Conservation (phyloP, 2,888 invertebrate genomes). For the Mesoligia furuncula region DNA sequence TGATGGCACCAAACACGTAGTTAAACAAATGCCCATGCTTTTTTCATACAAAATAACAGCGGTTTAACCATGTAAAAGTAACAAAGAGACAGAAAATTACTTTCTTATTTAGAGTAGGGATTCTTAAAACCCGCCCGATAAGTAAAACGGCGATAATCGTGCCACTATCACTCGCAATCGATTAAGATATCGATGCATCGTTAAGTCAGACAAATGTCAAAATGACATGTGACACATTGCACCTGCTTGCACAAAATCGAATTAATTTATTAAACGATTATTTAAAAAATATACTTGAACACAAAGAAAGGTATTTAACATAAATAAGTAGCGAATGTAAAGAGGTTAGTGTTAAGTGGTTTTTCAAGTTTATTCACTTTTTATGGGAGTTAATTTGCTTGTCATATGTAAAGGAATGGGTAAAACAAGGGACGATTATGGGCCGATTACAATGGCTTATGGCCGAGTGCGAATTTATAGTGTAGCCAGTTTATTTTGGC, state of each 20-base stretch:
- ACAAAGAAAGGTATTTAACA: conserved; percentile 53
- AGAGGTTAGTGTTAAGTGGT: conserved; percentile 42
- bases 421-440: conserved; percentile 20
- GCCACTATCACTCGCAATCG: conserved; percentile 30
- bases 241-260: conserved; percentile 51
- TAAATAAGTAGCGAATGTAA: conserved; percentile 41
- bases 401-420: conserved; percentile 27
- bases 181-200: conserved; percentile 49
- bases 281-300: conserved; percentile 12
- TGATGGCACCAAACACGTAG: not conserved
- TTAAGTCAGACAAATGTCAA: conserved; percentile 50
- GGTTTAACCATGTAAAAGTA: too few species aligned
- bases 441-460: conserved; percentile 14
- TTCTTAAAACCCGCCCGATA: conserved; percentile 1
- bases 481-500: conserved; percentile 15
- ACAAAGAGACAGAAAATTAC: not conserved
- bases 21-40: not conserved
- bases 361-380: conserved; percentile 37
- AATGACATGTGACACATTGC: conserved; percentile 40
- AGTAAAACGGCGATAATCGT: conserved; percentile 9
- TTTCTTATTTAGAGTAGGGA: not conserved
- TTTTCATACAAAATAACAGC: not conserved
- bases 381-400: conserved; percentile 45
- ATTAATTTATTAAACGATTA: conserved; percentile 47
- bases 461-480: conserved; percentile 31